Evolutionary conservation across 2,797 vertebrate genomes (phyloP).

Genomic region (Gymnothorax javanicus): DNA sequence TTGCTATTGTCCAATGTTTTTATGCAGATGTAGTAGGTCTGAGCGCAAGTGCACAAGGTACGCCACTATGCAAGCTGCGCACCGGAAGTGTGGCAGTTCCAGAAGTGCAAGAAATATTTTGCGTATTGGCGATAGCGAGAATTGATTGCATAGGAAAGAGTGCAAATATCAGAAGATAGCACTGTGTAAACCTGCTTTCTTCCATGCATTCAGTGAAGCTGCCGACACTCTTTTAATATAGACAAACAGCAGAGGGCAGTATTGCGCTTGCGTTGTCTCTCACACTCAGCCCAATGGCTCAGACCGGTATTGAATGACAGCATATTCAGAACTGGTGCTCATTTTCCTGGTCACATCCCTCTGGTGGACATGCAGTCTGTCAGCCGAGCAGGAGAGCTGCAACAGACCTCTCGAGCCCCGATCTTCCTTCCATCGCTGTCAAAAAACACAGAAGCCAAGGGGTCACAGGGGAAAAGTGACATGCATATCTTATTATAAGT

Average conservation of each 20-base stretch:
- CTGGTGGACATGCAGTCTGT: slow-evolving; percentile 71
- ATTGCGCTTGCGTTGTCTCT: background rate
- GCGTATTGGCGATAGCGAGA: too few species aligned
- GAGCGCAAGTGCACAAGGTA: too few species aligned
- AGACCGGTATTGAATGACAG: slow-evolving; percentile 74
- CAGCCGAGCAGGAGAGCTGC: slow-evolving; percentile 70
- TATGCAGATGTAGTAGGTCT: too few species aligned
- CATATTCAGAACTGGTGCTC: slow-evolving; percentile 79
- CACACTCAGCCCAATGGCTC: slow-evolving; percentile 43
- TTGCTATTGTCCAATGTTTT: too few species aligned
- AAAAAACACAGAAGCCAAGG: slow-evolving; percentile 6
- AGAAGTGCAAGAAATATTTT: too few species aligned
- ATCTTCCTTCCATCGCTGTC: slow-evolving; percentile 66
- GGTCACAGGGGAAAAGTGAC: background rate
- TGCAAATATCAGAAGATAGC: background rate
- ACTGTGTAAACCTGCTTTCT: background rate
- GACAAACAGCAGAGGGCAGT: slow-evolving; percentile 19
- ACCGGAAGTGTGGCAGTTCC: too few species aligned
- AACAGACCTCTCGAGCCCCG: slow-evolving; percentile 47
- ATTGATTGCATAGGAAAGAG: background rate
- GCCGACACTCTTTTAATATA: background rate
- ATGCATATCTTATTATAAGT: too few species aligned
- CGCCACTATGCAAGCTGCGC: too few species aligned
- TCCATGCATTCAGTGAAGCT: background rate
- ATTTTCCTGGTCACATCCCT: slow-evolving; percentile 76